phyloP scores from a whole-genome alignment of 2,888 invertebrate genomes.

The Lamellibrachia columna region DNA sequence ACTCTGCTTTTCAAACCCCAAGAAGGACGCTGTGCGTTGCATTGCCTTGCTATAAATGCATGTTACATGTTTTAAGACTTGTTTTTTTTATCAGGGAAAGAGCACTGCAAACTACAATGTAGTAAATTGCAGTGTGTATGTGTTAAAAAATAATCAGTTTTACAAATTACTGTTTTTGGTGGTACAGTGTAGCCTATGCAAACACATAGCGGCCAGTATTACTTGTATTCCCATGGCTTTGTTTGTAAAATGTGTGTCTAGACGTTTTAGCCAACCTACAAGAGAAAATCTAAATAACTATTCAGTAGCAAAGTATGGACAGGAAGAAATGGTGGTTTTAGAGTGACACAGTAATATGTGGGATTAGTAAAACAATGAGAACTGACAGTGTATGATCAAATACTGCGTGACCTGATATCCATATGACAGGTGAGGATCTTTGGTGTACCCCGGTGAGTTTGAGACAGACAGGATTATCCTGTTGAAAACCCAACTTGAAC shows the following conservation, averaged over 20 bases:
- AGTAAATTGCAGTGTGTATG: not conserved
- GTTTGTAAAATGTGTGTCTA: not conserved
- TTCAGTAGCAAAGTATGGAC: not conserved
- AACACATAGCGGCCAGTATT: not conserved
- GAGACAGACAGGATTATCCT: not conserved
- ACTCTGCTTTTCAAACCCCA: not conserved
- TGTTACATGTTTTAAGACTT: not conserved
- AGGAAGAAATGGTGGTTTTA: not conserved
- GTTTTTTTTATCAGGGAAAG: not conserved
- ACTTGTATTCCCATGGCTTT: not conserved
- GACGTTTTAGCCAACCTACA: not conserved
- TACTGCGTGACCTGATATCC: not conserved
- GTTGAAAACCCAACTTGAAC: not conserved
- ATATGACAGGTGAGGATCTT: not conserved
- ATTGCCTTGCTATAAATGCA: not conserved
- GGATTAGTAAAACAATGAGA: not conserved
- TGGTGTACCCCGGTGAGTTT: not conserved
- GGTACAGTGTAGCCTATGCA: not conserved
- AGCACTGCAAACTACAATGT: not conserved
- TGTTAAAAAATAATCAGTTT: not conserved
- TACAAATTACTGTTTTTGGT: not conserved
- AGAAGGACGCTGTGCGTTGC: not conserved
- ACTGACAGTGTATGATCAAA: not conserved
- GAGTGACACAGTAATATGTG: not conserved
- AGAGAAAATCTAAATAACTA: not conserved